These are phyloP conservation scores for Bubalus kerabau DNA, from an alignment of 2,113 vertebrate genomes.

Conservation along the genomic window DNA sequence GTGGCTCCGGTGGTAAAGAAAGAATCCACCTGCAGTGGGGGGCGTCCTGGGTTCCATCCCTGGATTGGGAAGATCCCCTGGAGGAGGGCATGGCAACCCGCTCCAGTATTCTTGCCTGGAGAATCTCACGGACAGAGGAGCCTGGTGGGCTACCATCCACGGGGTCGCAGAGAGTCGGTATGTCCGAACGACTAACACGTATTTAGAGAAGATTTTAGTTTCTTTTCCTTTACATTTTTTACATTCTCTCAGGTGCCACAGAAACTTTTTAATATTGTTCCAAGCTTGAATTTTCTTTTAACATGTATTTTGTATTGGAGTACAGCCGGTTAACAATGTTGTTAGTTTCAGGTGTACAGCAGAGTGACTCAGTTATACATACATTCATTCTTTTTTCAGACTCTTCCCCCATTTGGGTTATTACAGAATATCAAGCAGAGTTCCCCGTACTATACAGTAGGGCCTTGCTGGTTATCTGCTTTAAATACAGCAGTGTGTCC, in stretches of 20 bases:
- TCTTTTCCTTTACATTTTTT: neutral
- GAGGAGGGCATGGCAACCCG: neutral
- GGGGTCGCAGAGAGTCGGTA: neutral
- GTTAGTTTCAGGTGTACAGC: rapidly evolving
- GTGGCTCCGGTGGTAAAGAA: neutral
- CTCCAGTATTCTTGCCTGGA: neutral
- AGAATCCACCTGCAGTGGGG: neutral
- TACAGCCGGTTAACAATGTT: neutral
- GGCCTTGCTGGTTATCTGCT: neutral
- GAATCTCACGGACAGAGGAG: neutral
- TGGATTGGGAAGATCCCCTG: neutral
- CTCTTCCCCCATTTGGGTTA: neutral
- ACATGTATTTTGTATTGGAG: neutral
- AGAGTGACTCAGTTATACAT: neutral
- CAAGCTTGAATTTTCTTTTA: neutral
- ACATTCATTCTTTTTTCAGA: neutral
- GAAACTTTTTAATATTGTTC: neutral
- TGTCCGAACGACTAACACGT: neutral
- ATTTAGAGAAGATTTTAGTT: neutral
- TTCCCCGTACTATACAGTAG: neutral
- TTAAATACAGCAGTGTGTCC: neutral
- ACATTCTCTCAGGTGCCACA: neutral
- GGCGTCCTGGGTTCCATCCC: neutral
- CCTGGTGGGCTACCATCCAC: neutral
- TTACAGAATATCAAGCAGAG: neutral